Percentiles rank a stretch among this genome's conserved stretches.
These are phyloP conservation scores for Panurus biarmicus DNA, from an alignment of 2,113 vertebrate species.

Conservation along the genomic window DNA sequence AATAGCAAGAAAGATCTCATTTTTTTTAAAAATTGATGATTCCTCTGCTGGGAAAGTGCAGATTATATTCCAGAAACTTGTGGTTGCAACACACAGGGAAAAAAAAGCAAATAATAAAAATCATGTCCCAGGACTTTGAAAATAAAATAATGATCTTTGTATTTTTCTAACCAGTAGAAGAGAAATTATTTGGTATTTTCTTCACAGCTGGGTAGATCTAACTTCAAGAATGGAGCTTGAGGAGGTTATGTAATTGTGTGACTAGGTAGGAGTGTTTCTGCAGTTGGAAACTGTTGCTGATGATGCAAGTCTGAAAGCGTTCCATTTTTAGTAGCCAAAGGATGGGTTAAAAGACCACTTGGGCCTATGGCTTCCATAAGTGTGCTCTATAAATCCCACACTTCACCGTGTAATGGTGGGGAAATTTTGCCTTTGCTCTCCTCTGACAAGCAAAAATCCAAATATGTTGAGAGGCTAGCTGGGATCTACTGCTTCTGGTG, in stretches of 20 bases:
- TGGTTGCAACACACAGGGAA: neutral
- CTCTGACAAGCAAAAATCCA: neutral
- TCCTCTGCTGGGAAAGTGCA: neutral
- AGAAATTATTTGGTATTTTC: neutral
- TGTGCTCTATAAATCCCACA: neutral
- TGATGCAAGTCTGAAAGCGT: neutral
- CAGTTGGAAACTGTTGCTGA: neutral
- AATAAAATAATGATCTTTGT: neutral
- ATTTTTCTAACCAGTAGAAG: neutral
- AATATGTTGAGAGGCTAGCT: neutral
- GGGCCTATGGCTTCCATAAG: neutral
- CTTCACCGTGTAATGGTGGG: neutral
- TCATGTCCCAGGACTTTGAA: neutral
- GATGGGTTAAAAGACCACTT: neutral
- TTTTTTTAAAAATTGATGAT: neutral
- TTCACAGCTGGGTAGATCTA: neutral
- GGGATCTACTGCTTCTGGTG: neutral
- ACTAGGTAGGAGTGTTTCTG: neutral
- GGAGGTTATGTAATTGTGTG: neutral
- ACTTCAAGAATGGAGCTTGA: neutral
- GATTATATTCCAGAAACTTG: neutral
- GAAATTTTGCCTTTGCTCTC: neutral
- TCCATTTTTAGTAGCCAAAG: neutral
- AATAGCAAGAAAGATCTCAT: neutral
- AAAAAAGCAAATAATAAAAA: neutral